phyloP scores from a whole-genome alignment of 2,888 invertebrate genomes.

The Netelia virgata region DNA sequence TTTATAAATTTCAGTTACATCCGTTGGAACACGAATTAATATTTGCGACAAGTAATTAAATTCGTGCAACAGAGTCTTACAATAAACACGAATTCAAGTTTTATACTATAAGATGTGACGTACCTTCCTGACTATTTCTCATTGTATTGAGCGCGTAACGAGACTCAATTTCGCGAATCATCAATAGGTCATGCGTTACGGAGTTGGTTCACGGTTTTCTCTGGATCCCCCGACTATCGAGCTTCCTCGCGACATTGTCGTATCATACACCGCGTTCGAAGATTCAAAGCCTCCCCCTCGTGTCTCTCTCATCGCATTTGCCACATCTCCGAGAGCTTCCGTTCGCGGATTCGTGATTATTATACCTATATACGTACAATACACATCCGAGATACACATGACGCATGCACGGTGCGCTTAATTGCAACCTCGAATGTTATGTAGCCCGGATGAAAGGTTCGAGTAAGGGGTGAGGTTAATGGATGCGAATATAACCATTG shows the following conservation, averaged over 20 bases:
- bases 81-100: too few species aligned
- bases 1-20: too few species aligned
- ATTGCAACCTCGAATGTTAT: constrained; percentile 54
- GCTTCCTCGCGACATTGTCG: not conserved
- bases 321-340: constrained; percentile 17
- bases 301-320: constrained; percentile 40
- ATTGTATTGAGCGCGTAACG: too few species aligned
- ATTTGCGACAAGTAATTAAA: too few species aligned
- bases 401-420: constrained; percentile 59
- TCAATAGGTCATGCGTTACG: too few species aligned
- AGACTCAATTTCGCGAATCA: too few species aligned
- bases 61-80: too few species aligned
- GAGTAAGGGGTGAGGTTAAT: constrained; percentile 13
- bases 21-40: too few species aligned
- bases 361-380: constrained; percentile 26
- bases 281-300: not conserved
- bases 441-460: constrained; percentile 13
- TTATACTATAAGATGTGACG: too few species aligned
- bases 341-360: constrained; percentile 1
- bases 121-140: too few species aligned
- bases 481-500: constrained; percentile 27
- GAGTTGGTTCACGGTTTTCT: too few species aligned
- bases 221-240: too few species aligned
- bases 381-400: constrained; percentile 51
- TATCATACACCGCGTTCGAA: not conserved